Percentiles rank a stretch among this genome's conserved stretches.
These are phyloP conservation scores for Enteromius mattozi DNA, from an alignment of 2,797 vertebrate genomes.

Conservation along the genomic window DNA sequence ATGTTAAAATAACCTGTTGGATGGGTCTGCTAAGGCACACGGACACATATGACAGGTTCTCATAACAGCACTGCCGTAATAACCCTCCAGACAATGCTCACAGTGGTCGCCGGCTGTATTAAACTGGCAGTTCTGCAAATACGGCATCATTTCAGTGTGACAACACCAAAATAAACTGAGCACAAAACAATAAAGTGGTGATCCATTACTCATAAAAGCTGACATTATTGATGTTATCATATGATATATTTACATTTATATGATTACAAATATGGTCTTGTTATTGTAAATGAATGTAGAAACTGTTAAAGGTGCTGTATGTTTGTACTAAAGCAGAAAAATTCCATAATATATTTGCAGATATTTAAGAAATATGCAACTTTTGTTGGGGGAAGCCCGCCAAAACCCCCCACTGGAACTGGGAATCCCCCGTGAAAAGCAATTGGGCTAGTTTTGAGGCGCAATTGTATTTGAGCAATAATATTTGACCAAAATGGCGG, in stretches of 20 bases:
- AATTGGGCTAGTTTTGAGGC: no score
- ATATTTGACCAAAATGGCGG: no score
- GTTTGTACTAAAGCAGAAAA: no score
- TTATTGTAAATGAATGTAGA: background rate
- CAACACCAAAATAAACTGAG: background rate
- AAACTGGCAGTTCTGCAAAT: slow-evolving; percentile 81
- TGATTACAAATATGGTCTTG: background rate
- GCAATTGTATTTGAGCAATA: no score
- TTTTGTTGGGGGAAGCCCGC: no score
- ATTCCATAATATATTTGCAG: no score
- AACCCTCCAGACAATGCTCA: slow-evolving; percentile 84
- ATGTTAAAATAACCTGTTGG: slow-evolving; percentile 76
- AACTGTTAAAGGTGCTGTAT: no score
- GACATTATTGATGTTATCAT: background rate
- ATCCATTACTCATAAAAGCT: background rate
- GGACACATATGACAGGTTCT: slow-evolving; percentile 81
- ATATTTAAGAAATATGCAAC: no score
- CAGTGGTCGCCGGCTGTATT: slow-evolving; percentile 83
- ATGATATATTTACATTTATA: background rate
- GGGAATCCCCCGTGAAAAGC: no score
- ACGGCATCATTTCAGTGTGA: background rate
- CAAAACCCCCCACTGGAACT: no score
- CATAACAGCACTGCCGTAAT: slow-evolving; percentile 78
- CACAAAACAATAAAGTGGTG: background rate
- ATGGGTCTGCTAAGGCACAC: slow-evolving; percentile 77